Percentiles rank a stretch among this genome's conserved stretches.
Evolutionary conservation across 2,888 invertebrate genomes (phyloP).

Genomic region (Chrysotoxum bicinctum): DNA sequence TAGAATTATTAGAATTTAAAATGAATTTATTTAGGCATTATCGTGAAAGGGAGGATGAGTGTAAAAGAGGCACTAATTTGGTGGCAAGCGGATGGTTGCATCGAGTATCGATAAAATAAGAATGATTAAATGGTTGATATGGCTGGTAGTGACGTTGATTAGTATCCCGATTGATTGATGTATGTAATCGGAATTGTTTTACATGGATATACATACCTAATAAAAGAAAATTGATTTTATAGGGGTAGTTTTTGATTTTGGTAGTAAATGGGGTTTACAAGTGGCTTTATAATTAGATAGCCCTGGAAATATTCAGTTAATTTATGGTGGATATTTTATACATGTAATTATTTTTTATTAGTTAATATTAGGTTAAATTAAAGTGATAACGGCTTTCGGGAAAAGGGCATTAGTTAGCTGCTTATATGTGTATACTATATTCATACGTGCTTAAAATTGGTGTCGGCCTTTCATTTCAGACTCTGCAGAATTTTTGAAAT

Average conservation of each 20-base stretch:
- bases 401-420: too few relatives aligned
- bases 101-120: background rate
- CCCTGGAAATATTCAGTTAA: too few relatives aligned
- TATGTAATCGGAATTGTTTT: background rate
- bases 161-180: background rate
- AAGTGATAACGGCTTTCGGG: too few relatives aligned
- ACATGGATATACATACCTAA: background rate
- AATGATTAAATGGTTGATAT: background rate
- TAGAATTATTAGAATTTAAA: constrained; percentile 32
- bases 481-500: too few relatives aligned
- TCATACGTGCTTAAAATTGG: too few relatives aligned
- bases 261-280: too few relatives aligned
- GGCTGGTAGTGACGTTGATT: background rate
- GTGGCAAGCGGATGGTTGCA: background rate
- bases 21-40: background rate
- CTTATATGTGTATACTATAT: too few relatives aligned
- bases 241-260: background rate
- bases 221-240: background rate
- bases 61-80: background rate
- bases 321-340: too few relatives aligned
- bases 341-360: too few relatives aligned
- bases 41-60: background rate
- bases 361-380: too few relatives aligned
- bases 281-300: too few relatives aligned
- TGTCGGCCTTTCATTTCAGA: too few relatives aligned